Evolutionary conservation across 1,140 invertebrate genomes (phyloP), one percentile per base, ranked within the genome.

Genomic region (Bilobella aurantiaca): DNA sequence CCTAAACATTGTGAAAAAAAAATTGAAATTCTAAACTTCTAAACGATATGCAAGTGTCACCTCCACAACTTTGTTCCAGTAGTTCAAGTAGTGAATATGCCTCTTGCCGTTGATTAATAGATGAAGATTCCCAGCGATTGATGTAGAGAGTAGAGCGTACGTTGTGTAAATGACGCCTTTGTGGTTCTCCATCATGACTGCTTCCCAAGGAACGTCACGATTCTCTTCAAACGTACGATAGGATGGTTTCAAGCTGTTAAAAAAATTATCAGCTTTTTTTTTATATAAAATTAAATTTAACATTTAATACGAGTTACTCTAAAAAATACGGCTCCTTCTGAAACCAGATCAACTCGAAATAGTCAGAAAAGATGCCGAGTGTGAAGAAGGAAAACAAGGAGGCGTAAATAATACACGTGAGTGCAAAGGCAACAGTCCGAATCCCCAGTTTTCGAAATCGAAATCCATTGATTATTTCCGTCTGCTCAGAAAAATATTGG

Each of bases 71-170:
- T 30, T 32, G 14, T 34, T 60, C 58, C 58, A 60, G 29, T 60
- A 60, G 32, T 60, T 60, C 2, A 32, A n/a, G 58, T 60, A 60
- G 31, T 60, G 58, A 18, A 60, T 30, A 25, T 34, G 29, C 18
- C n/a, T 21, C n/a, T 37, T 60, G 32, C 31, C 31, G 25, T 60
- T 3, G 2, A 37, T 25, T 2, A 60, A 27, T 3, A 37, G 12
- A 37, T 60, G 29, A 23, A 34, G 2, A n/a, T 16, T 37, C 28
- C 29, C 29, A 34, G 37, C 2, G 58, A 60, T 16, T 5, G 58
- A 18, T 3, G 8, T 58, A 14, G 21, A 29, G 8, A 58, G 57
- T 12, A 58, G 29, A 21, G 5, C 5, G 29, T 58, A 31, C 3
- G 57, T 28, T 23, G 29, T 58, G 28, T 5, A 5, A 8, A 58